Base-by-base conservation (phyloP, 1,140 invertebrate species). In the Drosophila lini region DNA sequence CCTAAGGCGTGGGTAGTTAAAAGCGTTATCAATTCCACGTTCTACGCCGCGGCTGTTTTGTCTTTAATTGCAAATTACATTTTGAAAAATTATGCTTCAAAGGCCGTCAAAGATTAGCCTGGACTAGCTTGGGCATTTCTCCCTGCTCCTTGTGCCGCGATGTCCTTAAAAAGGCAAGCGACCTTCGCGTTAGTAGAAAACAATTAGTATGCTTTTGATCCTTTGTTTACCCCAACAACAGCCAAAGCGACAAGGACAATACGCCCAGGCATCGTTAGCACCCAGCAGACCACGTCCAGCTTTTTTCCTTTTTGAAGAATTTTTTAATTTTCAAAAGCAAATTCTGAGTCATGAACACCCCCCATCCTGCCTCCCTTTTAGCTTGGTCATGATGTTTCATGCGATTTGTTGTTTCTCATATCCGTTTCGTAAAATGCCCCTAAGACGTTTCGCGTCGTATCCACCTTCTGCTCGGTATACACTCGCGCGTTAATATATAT, bases 51-150 rank as follows among this genome's bases (percentile, higher is more conserved):
- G 58, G 52, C 63, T 59, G 57, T 50, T 69, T 85, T 63, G 68
- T 78, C 80, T 90, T 90, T 91, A 91, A 91, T 91, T 91, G 89
- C 88, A 91, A 91, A 91, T 88, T 91, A 88, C 75, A 85, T 91
- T 91, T 91, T 81, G 57, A 91, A 84, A 91, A 88, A 84, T 89
- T 91, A 81, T 81, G 88, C 88, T 76, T 78, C 67, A 81, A 81
- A 82, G 71, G 76, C 79, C 77, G 65, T 75, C 73, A 64, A 70
- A 90, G 78, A 90, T 90, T 90, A 85, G 85, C 68, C 71, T 28
- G 44, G 55, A 32, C 50, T 38, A 62, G 50, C 42, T 45, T 48
- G 57, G 50, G 81, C 22, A 50, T 58, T 40, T 64, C 58, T 41
- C 56, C 40, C 31, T 44, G 58, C 32, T 36, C 36, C 40, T 25